Conservation (phyloP, 1,140 invertebrate genomes). For the Sycophaga agraensis region DNA sequence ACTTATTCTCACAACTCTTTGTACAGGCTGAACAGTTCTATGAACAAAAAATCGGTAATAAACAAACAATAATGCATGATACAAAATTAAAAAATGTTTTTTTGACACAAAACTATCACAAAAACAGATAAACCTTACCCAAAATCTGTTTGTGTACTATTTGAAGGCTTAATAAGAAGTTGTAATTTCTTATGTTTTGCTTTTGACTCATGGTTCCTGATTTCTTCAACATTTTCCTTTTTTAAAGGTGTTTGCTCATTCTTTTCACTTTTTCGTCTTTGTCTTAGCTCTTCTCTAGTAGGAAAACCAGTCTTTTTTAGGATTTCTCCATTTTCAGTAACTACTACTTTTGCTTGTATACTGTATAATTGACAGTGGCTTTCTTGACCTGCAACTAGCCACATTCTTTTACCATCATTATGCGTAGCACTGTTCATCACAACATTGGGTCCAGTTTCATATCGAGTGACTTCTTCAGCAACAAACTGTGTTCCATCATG, state of each 20-base stretch:
- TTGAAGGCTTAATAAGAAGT: slow-evolving; percentile 70
- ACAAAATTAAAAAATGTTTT: slow-evolving; percentile 1
- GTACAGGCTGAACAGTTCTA: slow-evolving; percentile 71
- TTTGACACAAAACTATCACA: background rate
- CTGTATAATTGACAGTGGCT: slow-evolving; percentile 87
- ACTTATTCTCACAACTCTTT: slow-evolving; percentile 83
- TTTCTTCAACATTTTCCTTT: slow-evolving; percentile 53
- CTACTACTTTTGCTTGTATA: slow-evolving; percentile 70
- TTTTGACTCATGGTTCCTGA: slow-evolving; percentile 52
- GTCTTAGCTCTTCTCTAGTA: slow-evolving; percentile 43
- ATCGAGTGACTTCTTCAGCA: slow-evolving; percentile 81
- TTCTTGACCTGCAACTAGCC: slow-evolving; percentile 87
- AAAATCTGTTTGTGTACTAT: slow-evolving; percentile 81
- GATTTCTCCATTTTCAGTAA: slow-evolving; percentile 54
- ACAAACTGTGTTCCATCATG: slow-evolving; percentile 78
- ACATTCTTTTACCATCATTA: slow-evolving; percentile 69
- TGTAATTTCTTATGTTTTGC: slow-evolving; percentile 65
- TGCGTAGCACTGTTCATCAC: slow-evolving; percentile 86
- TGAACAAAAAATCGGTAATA: slow-evolving; percentile 33
- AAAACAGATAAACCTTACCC: slow-evolving; percentile 53
- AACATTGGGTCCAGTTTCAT: slow-evolving; percentile 84
- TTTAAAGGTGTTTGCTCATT: slow-evolving; percentile 54
- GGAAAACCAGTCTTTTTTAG: slow-evolving; percentile 41
- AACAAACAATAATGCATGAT: background rate
- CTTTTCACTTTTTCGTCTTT: slow-evolving; percentile 49